A percentile compares a stretch with the other conserved stretches of the same genome.
Evolutionary conservation across 1,140 invertebrate species (phyloP).

Genomic region (Trachymyrmex septentrionalis): DNA sequence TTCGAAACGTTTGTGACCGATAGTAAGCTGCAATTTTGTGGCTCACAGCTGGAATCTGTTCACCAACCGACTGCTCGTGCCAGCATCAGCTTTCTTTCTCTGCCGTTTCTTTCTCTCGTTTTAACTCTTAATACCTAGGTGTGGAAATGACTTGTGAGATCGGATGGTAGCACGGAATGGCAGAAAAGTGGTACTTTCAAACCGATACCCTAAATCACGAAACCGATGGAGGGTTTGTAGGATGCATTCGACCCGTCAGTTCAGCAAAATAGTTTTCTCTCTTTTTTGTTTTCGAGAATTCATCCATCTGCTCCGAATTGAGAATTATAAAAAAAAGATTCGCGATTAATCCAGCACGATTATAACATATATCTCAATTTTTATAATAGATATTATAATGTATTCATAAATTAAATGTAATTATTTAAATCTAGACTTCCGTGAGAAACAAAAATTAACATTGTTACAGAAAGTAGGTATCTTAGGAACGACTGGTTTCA

Average conservation of each 20-base stretch:
- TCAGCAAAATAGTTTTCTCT: conserved; percentile 4
- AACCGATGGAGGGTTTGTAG: conserved; percentile 62
- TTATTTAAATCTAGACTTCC: background rate
- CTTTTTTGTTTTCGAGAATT: background rate
- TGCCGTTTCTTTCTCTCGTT: conserved; percentile 17
- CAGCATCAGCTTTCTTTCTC: conserved; percentile 43
- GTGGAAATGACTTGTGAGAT: conserved; percentile 77
- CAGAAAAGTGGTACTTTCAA: conserved; percentile 75
- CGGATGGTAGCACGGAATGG: conserved; percentile 71
- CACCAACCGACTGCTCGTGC: conserved; percentile 71
- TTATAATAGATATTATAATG: background rate
- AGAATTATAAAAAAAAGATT: background rate
- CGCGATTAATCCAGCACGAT: background rate
- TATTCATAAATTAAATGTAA: background rate
- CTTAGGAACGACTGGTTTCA: background rate
- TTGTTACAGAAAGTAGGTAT: background rate
- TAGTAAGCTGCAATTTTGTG: conserved; percentile 67
- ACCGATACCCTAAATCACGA: conserved; percentile 75
- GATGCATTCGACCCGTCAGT: conserved; percentile 47
- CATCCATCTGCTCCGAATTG: conserved; percentile 20
- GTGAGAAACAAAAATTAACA: background rate
- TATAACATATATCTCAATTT: background rate
- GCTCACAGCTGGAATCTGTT: conserved; percentile 73
- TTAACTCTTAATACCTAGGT: conserved; percentile 73
- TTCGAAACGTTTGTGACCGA: conserved; percentile 45